Evolutionary conservation across 1,140 invertebrate species (phyloP), one percentile per base, ranked within the genome.

Genomic region (Zaprionus capensis): DNA sequence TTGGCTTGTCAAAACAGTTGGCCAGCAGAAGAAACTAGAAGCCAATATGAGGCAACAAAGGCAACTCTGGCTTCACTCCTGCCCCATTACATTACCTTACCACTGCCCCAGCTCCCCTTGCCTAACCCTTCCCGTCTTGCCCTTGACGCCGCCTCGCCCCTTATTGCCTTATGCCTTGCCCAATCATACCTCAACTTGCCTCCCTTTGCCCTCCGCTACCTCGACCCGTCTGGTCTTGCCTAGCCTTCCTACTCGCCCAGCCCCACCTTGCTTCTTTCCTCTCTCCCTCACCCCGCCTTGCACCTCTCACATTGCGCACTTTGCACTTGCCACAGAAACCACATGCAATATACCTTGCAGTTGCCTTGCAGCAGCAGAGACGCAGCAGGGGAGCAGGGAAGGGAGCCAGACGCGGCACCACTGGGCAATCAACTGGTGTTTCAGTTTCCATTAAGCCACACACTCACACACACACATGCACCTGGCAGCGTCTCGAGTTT

Each of bases 401-500:
- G 2, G 41, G 14, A 15, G 38, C 5, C 38, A 80, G 73, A 80
- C 77, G 69, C 78, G 80, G 77, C 57, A 77, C 74, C 80, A 66
- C 57, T 55, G 28, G 71, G 81, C 84, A 88, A 87, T 88, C 84
- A 88, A 88, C 84, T 88, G 84, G 84, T 88, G 84, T 88, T 86
- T 88, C 83, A 87, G 83, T 88, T 88, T 86, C 83, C 83, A 87
- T 82, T 87, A 83, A 71, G 73, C 49, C 22, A 67, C 57, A 51
- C 41, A 28, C 71, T 58, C 36, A 51, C 59, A 58, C 12, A 36
- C 28, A 49, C 51, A 59, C 53, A 56, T 20, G 28, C 55, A 69
- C 63, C 74, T 41, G 53, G 56, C 63, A 69, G 62, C 63, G 74
- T 79, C 77, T 79, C 56, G 66, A 72, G 63, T 51, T 67, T 24